Evolutionary conservation across 2,113 vertebrate genomes (phyloP), one percentile per base, ranked within the genome.

Genomic region (Gracilinanus agilis): DNA sequence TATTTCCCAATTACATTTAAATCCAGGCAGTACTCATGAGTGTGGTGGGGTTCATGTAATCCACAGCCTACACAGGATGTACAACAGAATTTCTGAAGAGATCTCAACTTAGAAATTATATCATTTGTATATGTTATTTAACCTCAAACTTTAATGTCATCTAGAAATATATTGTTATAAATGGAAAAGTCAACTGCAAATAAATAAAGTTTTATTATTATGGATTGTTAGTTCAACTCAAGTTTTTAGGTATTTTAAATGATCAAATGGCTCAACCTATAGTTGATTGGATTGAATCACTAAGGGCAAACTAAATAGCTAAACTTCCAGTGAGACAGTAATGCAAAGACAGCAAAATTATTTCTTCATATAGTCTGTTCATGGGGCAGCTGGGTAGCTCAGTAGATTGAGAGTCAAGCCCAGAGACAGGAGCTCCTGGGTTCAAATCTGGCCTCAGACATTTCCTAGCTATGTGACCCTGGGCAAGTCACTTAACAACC

Each of bases 31-130:
- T 0, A 56, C 55, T 56, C 24, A 24, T 6, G 24, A 56, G 55
- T 56, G 55, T 24, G 5, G 24, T 56, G 24, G 23, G 55, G 4
- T 0, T 56, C 55, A 6, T 56, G 24, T 5, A 56, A 24, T 24
- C 23, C 55, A 56, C 24, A 56, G 55, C 55, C 56, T 27, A 58
- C 9, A n/a, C n/a, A n/a, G n/a, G n/a, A 49, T 49, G 5, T 49
- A 49, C 3, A 49, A 49, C 27, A 58, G 24, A 25, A 58, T 9
- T 58, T 27, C n/a, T 58, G 24, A 10, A 9, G 56, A 58, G 25
- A 27, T 58, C 24, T 58, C 56, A 27, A 75, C 13, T 55, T 95
- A 44, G 55, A 55, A 54, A 90, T 92, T 24, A 92, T 27, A 94
- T 91, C 53, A 58, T 27, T 23, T 54, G 90, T 3, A 90, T 19